Base-by-base conservation (phyloP, 2,888 invertebrate genomes). In the Acleris literana region DNA sequence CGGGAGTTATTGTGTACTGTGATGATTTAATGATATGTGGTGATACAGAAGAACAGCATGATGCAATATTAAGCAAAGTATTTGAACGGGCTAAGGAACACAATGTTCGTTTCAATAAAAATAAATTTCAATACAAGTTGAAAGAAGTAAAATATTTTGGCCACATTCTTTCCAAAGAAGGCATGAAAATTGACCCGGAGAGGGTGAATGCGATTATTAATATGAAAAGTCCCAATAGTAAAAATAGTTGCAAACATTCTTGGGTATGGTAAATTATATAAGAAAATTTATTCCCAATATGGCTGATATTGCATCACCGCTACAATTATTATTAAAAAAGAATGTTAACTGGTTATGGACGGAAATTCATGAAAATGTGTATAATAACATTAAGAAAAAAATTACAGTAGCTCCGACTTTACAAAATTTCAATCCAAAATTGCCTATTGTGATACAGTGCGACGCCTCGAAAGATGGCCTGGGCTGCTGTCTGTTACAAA, bases 21-120 rank as follows among this genome's bases (percentile, higher is more conserved):
- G 81, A 84, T 73, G 81, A 83, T 66, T 60, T 83, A 39, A 64
- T 77, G n/a, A 73, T 82, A 18, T 67, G 69, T 57, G 79, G 65
- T 17, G 63, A 66, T 2, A 69, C 11, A 20, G 71, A 71, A 58
- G 5, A 53, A 7, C 69, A 73, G 17, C 71, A 72, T 68, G 70
- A 70, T 58, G 51, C 3, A 63, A 68, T 70, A 54, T 68, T 71
- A 29, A 63, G 25, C 0, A 11, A 43, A 11, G 55, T 55, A 17
- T 64, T 69, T 53, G 63, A 69, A 55, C 48, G 70, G 13, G 73
- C 70, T 0, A 44, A 53, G 67, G 0, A 51, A 58, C n/a, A 54
- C 52, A 70, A 71, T 66, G 65, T 71, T 9, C 53, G 46, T 53
- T 80, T 78, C 55, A 80, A 78, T 70, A 25, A 5, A 25, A 25